Conservation (phyloP, 2,888 invertebrate species). For the Agonopterix alstromeriana region DNA sequence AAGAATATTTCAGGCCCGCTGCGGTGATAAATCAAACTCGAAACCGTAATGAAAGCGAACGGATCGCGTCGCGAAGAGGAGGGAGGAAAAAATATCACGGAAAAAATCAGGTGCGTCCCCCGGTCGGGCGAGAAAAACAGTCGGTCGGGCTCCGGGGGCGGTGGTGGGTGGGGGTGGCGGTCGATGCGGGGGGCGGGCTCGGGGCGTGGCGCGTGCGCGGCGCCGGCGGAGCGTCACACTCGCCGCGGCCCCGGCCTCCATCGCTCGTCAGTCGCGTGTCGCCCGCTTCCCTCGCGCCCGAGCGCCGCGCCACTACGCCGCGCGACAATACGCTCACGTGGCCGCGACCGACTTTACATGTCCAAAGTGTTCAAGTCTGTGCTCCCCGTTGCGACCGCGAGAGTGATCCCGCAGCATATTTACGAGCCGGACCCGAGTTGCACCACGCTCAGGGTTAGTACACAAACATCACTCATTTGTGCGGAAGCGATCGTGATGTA, state of each 20-base stretch:
- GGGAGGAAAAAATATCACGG: conserved; percentile 76
- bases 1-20: conserved; percentile 72
- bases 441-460: conserved; percentile 72
- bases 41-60: conserved; percentile 77
- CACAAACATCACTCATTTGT: conserved; percentile 28
- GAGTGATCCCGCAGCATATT: conserved; percentile 67
- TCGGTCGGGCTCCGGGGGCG: conserved; percentile 54
- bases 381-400: conserved; percentile 69
- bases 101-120: conserved; percentile 77
- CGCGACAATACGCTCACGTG: conserved; percentile 58
- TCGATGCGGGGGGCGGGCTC: conserved; percentile 22
- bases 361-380: conserved; percentile 73
- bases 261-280: conserved; percentile 39
- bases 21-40: conserved; percentile 77
- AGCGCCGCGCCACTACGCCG: conserved; percentile 35
- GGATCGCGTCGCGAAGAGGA: conserved; percentile 75
- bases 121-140: conserved; percentile 73
- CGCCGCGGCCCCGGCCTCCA: conserved; percentile 46
- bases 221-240: conserved; percentile 41
- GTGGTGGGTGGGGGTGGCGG: conserved; percentile 50
- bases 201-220: conserved; percentile 47
- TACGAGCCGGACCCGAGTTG: conserved; percentile 65
- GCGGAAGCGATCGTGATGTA: conserved; percentile 16
- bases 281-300: conserved; percentile 19
- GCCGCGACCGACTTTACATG: conserved; percentile 53